Evolutionary conservation across 2,888 invertebrate species (phyloP).

Genomic region (Bellardia bayeri): DNA sequence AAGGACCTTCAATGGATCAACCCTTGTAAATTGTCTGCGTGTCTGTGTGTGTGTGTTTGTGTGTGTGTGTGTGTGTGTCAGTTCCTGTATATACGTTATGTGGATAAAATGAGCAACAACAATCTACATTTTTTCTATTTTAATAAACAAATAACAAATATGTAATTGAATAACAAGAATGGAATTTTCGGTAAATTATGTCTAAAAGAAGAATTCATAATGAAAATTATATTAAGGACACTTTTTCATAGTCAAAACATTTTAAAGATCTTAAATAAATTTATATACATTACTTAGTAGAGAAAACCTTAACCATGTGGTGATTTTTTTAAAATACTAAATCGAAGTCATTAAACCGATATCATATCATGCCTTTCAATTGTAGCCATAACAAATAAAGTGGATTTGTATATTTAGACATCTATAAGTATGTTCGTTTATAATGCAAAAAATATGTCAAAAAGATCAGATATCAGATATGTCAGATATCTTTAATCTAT

Average conservation of each 20-base stretch:
- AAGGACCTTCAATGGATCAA: constrained; percentile 47
- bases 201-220: not conserved
- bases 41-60: not conserved
- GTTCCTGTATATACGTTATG: not conserved
- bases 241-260: not conserved
- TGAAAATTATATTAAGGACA: not conserved
- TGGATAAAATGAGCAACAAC: constrained; percentile 33
- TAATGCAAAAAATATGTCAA: no score
- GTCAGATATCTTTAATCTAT: no score
- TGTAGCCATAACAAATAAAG: no score
- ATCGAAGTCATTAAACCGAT: no score
- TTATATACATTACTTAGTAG: no score
- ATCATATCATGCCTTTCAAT: no score
- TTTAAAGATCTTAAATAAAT: no score
- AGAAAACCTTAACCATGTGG: no score
- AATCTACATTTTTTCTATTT: not conserved
- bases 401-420: no score
- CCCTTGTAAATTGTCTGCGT: constrained; percentile 47
- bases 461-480: no score
- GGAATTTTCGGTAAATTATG: constrained; percentile 10
- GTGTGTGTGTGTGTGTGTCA: not conserved
- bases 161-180: not conserved
- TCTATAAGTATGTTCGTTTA: no score
- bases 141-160: constrained; percentile 19
- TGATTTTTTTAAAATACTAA: no score